phyloP scores from a whole-genome alignment of 1,140 invertebrate species.

The Drosophila parvula region DNA sequence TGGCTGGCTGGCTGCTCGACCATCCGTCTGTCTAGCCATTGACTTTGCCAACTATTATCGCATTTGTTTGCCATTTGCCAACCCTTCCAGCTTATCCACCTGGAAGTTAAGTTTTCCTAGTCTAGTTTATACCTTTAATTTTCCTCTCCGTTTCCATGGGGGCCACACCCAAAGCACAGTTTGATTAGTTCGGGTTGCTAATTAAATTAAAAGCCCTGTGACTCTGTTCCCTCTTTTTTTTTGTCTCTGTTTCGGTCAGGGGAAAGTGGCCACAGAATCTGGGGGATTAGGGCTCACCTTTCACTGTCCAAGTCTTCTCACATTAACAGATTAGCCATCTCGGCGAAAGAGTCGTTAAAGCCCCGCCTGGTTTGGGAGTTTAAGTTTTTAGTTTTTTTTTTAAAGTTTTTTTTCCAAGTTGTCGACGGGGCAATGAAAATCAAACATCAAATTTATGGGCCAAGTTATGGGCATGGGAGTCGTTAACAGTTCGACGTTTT shows the following conservation, averaged over 20 bases:
- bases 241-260: constrained; percentile 6
- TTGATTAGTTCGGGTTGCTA: constrained; percentile 52
- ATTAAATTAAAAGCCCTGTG: constrained; percentile 58
- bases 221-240: not conserved
- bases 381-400: not conserved
- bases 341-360: constrained; percentile 36
- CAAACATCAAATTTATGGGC: constrained; percentile 47
- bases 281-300: constrained; percentile 33
- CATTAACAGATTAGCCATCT: constrained; percentile 51
- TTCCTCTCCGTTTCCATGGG: constrained; percentile 46
- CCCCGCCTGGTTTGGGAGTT: constrained; percentile 18
- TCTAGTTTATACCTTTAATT: constrained; percentile 31
- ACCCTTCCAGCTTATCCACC: constrained; percentile 59
- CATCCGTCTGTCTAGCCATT: constrained; percentile 66
- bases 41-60: constrained; percentile 79
- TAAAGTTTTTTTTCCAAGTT: constrained; percentile 4
- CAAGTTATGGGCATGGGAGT: constrained; percentile 40
- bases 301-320: constrained; percentile 57
- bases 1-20: constrained; percentile 14
- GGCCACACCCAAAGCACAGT: constrained; percentile 55
- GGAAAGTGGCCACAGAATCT: constrained; percentile 56
- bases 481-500: constrained; percentile 50
- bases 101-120: constrained; percentile 58
- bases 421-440: constrained; percentile 39
- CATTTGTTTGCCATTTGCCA: constrained; percentile 77